A percentile compares a stretch with the other conserved stretches of the same genome.
Evolutionary conservation across 2,888 invertebrate genomes (phyloP).

Genomic region (Oligia fasciuncula): DNA sequence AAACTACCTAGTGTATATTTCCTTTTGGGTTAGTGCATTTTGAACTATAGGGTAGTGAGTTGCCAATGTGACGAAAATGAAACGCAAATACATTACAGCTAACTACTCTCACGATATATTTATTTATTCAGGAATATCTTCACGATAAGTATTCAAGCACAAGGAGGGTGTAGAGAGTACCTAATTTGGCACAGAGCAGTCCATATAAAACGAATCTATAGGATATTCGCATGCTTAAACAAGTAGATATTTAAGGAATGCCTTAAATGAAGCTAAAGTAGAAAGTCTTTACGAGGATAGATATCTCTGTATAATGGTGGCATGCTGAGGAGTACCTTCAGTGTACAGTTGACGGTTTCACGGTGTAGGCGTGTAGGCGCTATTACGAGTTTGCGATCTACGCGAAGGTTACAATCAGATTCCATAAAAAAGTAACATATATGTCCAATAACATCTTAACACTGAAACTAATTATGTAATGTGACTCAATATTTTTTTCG

Average conservation of each 20-base stretch:
- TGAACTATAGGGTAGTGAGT: conserved; percentile 87
- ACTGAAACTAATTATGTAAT: conserved; percentile 58
- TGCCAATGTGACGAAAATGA: conserved; percentile 84
- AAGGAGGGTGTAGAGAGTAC: conserved; percentile 73
- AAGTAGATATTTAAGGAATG: conserved; percentile 49
- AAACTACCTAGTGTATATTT: conserved; percentile 88
- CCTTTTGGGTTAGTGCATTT: conserved; percentile 86
- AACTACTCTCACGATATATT: conserved; percentile 85
- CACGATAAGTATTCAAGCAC: conserved; percentile 77
- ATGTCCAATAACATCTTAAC: conserved; percentile 41
- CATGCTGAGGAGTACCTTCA: conserved; percentile 27
- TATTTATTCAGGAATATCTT: conserved; percentile 80
- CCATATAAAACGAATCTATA: conserved; percentile 61
- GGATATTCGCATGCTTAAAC: conserved; percentile 54
- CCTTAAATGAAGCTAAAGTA: conserved; percentile 54
- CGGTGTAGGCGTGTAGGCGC: conserved; percentile 18
- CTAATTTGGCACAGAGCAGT: conserved; percentile 87
- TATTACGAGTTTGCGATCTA: conserved; percentile 32
- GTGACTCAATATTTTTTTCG: conserved; percentile 64
- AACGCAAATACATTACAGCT: conserved; percentile 86
- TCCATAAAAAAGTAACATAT: conserved; percentile 37
- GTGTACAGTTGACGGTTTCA: conserved; percentile 15
- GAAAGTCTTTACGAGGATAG: conserved; percentile 57
- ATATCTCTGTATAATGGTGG: conserved; percentile 24
- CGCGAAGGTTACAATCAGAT: conserved; percentile 27